phyloP scores from a whole-genome alignment of 2,888 invertebrate species.

The Plemyria rubiginata region DNA sequence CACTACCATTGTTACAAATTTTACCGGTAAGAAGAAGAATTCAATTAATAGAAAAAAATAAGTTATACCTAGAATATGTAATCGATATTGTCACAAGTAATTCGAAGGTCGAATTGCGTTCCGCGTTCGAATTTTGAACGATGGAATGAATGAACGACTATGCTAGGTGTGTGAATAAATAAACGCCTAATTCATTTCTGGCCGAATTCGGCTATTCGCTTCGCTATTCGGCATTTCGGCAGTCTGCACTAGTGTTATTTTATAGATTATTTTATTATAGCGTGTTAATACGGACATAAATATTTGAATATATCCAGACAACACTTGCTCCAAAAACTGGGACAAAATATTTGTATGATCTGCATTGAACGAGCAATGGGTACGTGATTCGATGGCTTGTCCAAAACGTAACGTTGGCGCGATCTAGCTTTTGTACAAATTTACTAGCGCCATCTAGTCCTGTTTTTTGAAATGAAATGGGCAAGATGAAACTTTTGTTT shows the following conservation, averaged over 20 bases:
- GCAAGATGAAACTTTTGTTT: neutral
- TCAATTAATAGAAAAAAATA: no score
- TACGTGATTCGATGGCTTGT: neutral
- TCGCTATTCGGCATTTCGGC: no score
- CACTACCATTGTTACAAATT: conserved; percentile 94
- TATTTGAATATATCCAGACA: neutral
- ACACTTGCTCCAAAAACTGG: conserved; percentile 2
- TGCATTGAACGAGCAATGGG: neutral
- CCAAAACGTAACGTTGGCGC: conserved; percentile 12
- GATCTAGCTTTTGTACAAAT: conserved; percentile 1
- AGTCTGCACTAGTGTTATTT: no score
- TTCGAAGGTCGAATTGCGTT: no score
- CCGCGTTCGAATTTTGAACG: no score
- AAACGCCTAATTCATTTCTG: no score
- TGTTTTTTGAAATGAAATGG: neutral
- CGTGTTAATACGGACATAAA: neutral
- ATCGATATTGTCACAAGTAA: no score
- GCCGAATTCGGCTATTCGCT: no score
- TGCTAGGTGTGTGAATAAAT: no score
- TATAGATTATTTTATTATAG: neutral
- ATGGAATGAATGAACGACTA: no score
- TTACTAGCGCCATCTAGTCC: conserved; percentile 9
- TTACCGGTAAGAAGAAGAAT: conserved; percentile 89
- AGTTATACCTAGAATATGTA: no score
- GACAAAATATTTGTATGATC: conserved; percentile 23